These are phyloP conservation scores for Eristalis pertinax DNA, from an alignment of 2,888 invertebrate species.

Conservation along the genomic window DNA sequence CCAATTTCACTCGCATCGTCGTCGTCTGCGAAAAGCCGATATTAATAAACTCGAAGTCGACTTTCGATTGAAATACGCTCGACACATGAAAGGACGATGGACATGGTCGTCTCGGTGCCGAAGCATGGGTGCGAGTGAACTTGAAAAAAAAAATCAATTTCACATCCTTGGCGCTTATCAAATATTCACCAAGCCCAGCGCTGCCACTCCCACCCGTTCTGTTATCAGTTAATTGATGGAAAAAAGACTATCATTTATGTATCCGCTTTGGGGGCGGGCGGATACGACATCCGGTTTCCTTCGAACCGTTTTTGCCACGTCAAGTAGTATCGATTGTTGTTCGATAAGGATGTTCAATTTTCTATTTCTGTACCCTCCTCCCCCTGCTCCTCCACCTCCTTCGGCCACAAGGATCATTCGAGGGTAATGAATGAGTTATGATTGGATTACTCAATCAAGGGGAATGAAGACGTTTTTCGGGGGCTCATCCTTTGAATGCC, in stretches of 20 bases:
- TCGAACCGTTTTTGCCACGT: neutral
- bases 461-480: slow-evolving; percentile 15
- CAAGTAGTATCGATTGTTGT: slow-evolving; percentile 41
- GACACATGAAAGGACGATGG: slow-evolving; percentile 13
- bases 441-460: slow-evolving; percentile 63
- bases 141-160: slow-evolving; percentile 51
- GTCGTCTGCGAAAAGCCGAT: slow-evolving; percentile 5
- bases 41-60: slow-evolving; percentile 32
- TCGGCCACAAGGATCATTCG: neutral
- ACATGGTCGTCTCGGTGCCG: neutral
- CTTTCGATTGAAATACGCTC: slow-evolving; percentile 28
- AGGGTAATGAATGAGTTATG: slow-evolving; percentile 59
- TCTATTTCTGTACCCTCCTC: slow-evolving; percentile 35
- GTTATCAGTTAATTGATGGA: slow-evolving; percentile 54
- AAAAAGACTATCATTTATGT: neutral
- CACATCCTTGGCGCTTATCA: slow-evolving; percentile 11
- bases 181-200: slow-evolving; percentile 29
- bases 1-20: slow-evolving; percentile 20
- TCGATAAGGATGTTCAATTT: slow-evolving; percentile 54
- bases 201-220: neutral
- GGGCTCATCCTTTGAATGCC: too few relatives aligned
- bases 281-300: neutral
- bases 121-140: slow-evolving; percentile 12
- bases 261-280: neutral
- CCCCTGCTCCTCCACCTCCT: too few relatives aligned